Evolutionary conservation across 2,113 vertebrate genomes (phyloP), one percentile per base, ranked within the genome.

Genomic region (Strix uralensis): DNA sequence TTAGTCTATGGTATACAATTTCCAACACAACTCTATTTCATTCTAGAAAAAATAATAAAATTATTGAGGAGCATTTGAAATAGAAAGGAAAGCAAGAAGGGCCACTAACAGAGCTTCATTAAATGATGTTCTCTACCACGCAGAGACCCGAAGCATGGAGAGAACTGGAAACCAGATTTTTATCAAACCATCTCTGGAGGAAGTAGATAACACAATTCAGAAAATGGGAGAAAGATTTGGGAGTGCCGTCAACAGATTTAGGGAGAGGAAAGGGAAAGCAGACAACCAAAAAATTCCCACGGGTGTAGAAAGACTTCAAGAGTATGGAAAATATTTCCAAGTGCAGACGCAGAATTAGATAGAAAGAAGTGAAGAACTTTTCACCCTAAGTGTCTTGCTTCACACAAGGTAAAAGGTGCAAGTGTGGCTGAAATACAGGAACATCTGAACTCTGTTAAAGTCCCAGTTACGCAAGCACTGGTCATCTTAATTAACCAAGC

Each of bases 121-220:
- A 86, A 88, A 83, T 54, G 3, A 86, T 84, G 38, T 63, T 81
- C 85, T 86, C 42, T 74, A 84, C 67, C 32, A 92, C 9, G 71
- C 6, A 83, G 71, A 86, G 46, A 59, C 30, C 21, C 1, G 1
- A 94, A 67, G 55, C 90, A 95, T 78, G 30, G 90, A 78, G 75
- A 94, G 72, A 95, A 81, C 59, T 97, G 80, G 88, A 96, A 97
- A 86, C 29, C 59, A 95, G 96, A 96, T 95, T 95, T 93, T 95
- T 93, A 96, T 97, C 94, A 88, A 88, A 47, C 67, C 63, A 86
- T 59, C 80, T 94, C 96, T 97, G 96, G 75, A 96, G 95, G 96
- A 97, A 96, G 88, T 55, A 96, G 92, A 95, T 96, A 96, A 96
- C 85, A 55, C 47, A 86, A 96, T 74, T 93, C 82, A 96, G 74